Percentiles rank a stretch among this genome's conserved stretches.
Conservation (phyloP, 2,797 vertebrate genomes). For the Coilia nasus region DNA sequence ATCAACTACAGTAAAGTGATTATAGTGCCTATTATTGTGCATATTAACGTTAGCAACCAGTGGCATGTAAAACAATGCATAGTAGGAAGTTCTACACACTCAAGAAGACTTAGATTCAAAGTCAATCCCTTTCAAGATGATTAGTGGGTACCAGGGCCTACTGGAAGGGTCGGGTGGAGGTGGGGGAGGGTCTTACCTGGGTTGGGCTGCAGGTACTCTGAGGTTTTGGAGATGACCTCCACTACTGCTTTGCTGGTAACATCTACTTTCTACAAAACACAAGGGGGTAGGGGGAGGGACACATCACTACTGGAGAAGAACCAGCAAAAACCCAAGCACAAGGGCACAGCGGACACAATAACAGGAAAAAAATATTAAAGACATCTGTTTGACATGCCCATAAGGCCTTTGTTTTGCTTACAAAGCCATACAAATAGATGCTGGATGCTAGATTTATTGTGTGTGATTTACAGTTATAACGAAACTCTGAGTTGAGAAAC, state of each 20-base stretch:
- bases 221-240: slow-evolving; percentile 94
- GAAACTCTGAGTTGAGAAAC: neutral
- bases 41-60: too few relatives aligned
- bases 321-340: slow-evolving; percentile 27
- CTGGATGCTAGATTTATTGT: neutral
- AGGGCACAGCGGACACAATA: neutral
- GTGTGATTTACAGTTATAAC: neutral
- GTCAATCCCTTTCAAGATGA: too few relatives aligned
- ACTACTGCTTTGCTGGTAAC: slow-evolving; percentile 95
- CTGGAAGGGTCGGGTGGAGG: too few relatives aligned
- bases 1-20: neutral
- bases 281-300: slow-evolving; percentile 3
- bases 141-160: neutral
- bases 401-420: neutral
- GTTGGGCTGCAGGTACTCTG: slow-evolving; percentile 97
- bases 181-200: slow-evolving; percentile 79
- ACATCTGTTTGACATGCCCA: neutral
- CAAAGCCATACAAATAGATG: neutral
- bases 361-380: neutral
- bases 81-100: neutral
- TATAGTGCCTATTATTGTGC: neutral
- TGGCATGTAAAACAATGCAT: neutral
- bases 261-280: slow-evolving; percentile 90
- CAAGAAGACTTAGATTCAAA: too few relatives aligned
- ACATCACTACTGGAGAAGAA: neutral